A percentile compares a stretch with the other conserved stretches of the same genome.
Evolutionary conservation across 2,113 vertebrate genomes (phyloP).

Genomic region (Hippocampus mohnikei): DNA sequence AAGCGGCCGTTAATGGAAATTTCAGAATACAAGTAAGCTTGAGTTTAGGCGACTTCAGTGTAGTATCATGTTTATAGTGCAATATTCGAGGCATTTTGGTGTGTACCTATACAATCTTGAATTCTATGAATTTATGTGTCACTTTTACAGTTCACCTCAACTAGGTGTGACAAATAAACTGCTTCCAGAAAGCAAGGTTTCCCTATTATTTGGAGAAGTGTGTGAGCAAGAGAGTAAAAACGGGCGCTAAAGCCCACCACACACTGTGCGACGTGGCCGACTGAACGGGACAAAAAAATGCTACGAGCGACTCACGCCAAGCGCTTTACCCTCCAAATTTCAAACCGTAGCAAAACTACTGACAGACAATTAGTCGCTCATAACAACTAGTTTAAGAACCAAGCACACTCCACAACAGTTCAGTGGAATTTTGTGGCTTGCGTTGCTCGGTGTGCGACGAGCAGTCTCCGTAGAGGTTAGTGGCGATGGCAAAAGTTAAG

Average conservation of each 20-base stretch:
- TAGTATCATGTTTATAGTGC: neutral
- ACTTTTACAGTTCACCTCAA: neutral
- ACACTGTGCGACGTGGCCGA: neutral
- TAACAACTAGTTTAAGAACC: no score
- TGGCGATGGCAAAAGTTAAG: slow-evolving; percentile 24
- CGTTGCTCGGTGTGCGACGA: no score
- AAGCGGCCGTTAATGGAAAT: neutral
- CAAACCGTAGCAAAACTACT: no score
- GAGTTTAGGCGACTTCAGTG: neutral
- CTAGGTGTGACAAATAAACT: neutral
- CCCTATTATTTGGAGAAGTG: neutral
- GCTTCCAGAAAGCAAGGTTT: neutral
- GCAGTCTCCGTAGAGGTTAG: neutral
- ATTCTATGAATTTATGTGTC: neutral
- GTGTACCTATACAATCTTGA: no score
- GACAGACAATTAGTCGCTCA: no score
- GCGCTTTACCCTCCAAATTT: no score
- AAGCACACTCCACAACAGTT: no score
- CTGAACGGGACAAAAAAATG: no score
- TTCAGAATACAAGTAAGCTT: no score
- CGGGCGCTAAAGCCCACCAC: neutral
- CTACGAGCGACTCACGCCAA: no score
- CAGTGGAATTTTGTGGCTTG: no score
- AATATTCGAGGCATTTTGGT: no score
- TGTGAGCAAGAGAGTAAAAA: neutral